Evolutionary conservation across 2,113 vertebrate genomes (phyloP).

Genomic region (Alouatta palliata): DNA sequence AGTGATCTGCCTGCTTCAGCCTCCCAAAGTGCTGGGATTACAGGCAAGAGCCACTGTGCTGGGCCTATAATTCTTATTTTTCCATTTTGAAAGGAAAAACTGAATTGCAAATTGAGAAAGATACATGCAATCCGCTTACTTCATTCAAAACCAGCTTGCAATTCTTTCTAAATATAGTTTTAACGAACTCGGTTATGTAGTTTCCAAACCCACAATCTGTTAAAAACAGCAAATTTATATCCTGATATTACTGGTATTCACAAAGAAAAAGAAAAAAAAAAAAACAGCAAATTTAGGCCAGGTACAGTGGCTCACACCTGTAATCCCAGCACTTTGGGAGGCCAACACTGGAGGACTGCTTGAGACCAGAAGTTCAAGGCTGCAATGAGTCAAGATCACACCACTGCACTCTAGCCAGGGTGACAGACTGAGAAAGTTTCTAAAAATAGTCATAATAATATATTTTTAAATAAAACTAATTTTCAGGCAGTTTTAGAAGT

Average conservation of each 20-base stretch:
- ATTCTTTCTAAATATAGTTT: conserved; percentile 36
- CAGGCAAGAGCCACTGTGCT: no score
- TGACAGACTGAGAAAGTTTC: no score
- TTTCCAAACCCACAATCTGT: neutral
- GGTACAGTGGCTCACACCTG: no score
- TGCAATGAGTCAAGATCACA: no score
- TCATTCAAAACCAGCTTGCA: conserved; percentile 22
- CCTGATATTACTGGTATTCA: no score
- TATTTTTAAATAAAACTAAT: neutral
- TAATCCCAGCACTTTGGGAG: no score
- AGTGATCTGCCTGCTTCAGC: neutral
- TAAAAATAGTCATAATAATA: no score
- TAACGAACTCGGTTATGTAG: neutral
- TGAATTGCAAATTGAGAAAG: neutral
- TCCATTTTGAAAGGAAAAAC: conserved; percentile 29
- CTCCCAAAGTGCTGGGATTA: no score
- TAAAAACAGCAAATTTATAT: neutral
- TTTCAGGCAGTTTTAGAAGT: conserved; percentile 1
- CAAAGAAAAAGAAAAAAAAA: neutral
- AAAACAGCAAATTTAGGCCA: neutral
- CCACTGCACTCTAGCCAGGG: no score
- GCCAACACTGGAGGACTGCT: no score
- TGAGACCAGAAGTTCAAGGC: no score
- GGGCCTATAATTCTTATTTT: conserved; percentile 19
- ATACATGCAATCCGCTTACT: neutral